These are phyloP conservation scores for Nephotettix cincticeps DNA, from an alignment of 1,140 invertebrate genomes.

Conservation along the genomic window DNA sequence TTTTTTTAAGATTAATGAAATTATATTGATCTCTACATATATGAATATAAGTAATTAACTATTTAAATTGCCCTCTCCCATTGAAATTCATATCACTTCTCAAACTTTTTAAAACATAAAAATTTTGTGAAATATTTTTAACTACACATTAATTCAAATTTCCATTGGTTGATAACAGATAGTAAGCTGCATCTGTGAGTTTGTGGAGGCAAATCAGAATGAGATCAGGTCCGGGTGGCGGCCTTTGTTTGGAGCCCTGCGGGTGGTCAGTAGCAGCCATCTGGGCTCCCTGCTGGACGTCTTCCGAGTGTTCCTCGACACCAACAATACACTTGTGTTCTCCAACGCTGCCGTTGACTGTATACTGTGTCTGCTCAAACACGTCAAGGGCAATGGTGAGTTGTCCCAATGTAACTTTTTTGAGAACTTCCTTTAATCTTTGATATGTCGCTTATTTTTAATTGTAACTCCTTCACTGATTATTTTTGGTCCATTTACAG, in stretches of 20 bases:
- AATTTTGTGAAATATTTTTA: too few species aligned
- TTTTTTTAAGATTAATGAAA: too few species aligned
- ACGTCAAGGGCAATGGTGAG: conserved; percentile 58
- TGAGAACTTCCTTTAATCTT: too few species aligned
- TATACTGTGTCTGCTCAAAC: conserved; percentile 80
- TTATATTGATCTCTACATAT: too few species aligned
- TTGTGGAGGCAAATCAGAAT: conserved; percentile 88
- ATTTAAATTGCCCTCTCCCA: conserved; percentile 11
- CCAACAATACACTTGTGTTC: conserved; percentile 90
- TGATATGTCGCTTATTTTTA: too few species aligned
- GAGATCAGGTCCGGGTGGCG: conserved; percentile 94
- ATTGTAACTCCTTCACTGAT: too few species aligned
- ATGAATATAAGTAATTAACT: too few species aligned
- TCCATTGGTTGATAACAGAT: conserved; percentile 62
- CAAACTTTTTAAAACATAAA: too few species aligned
- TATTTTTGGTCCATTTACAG: too few species aligned
- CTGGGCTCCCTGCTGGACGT: conserved; percentile 82
- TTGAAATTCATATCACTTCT: conserved; percentile 1
- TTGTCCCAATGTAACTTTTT: too few species aligned
- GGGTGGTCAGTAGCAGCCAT: conserved; percentile 70
- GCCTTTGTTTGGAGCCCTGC: conserved; percentile 85
- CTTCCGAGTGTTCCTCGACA: conserved; percentile 88
- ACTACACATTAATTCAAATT: too few species aligned
- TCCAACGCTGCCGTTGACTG: conserved; percentile 92
- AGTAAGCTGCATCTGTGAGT: conserved; percentile 91